Evolutionary conservation across 1,140 invertebrate genomes (phyloP).

Genomic region (Drosophila oshimai): DNA sequence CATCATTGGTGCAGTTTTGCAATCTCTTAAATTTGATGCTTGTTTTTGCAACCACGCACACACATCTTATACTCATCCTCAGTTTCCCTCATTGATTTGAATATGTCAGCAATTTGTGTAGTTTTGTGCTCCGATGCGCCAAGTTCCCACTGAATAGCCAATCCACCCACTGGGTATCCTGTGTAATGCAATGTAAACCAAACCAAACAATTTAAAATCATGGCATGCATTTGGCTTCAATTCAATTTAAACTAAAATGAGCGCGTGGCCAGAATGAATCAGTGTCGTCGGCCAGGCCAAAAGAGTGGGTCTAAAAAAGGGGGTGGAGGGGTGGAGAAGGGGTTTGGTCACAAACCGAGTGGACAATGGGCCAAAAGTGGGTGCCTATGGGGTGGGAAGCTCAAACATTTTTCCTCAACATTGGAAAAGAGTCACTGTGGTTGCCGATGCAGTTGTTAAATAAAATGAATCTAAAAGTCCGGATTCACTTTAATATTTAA

Average conservation of each 20-base stretch:
- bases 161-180: constrained; percentile 11
- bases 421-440: constrained; percentile 7
- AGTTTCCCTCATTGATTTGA: constrained; percentile 81
- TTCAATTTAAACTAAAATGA: constrained; percentile 78
- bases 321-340: no score
- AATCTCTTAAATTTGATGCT: constrained; percentile 72
- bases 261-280: constrained; percentile 44
- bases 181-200: constrained; percentile 78
- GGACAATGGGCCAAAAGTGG: neutral
- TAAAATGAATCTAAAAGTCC: neutral
- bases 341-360: no score
- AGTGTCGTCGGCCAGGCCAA: constrained; percentile 4
- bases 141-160: neutral
- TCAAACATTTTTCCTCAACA: neutral
- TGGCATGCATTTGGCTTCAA: constrained; percentile 79
- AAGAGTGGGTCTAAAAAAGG: neutral
- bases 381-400: neutral
- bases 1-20: constrained; percentile 35
- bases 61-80: constrained; percentile 48
- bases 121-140: constrained; percentile 73
- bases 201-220: constrained; percentile 81
- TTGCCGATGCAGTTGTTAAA: neutral
- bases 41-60: constrained; percentile 55
- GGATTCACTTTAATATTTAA: neutral
- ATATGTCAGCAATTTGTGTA: constrained; percentile 81